These are phyloP conservation scores for Neosilurus hyrtlii DNA, from an alignment of 2,797 vertebrate species.

Conservation along the genomic window DNA sequence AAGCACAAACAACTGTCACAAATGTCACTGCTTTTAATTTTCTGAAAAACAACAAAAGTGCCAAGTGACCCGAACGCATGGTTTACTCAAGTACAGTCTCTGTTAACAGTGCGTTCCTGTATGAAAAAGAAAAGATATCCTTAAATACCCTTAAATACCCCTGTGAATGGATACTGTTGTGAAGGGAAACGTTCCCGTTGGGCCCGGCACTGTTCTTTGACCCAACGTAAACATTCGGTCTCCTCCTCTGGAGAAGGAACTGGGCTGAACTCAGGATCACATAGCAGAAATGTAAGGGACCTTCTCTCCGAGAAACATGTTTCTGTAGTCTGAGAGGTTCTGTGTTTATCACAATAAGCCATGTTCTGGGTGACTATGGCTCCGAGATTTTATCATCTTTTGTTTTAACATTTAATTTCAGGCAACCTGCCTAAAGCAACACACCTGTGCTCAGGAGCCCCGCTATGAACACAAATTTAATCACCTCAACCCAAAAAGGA, in stretches of 20 bases:
- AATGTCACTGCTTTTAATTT: background rate
- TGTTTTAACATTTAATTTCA: background rate
- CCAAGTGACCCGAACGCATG: conserved; percentile 16
- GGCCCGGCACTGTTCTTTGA: conserved; percentile 55
- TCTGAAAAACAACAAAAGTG: background rate
- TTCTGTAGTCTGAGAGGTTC: conserved; percentile 23
- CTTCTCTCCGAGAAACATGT: background rate
- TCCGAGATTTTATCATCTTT: background rate
- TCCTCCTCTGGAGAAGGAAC: conserved; percentile 39
- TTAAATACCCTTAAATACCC: conserved; percentile 21
- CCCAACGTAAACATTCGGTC: conserved; percentile 66
- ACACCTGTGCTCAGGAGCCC: background rate
- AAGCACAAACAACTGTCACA: background rate
- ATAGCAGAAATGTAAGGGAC: conserved; percentile 39
- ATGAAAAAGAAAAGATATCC: conserved; percentile 40
- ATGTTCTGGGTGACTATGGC: background rate
- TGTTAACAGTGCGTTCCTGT: conserved; percentile 19
- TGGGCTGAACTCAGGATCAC: conserved; percentile 35
- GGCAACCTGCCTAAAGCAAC: background rate
- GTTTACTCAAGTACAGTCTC: conserved; percentile 27
- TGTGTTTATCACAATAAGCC: background rate
- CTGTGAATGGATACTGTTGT: conserved; percentile 62
- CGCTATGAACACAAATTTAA: too few species aligned
- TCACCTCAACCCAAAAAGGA: too few species aligned
- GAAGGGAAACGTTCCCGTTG: conserved; percentile 56